Evolutionary conservation across 2,888 invertebrate species (phyloP).

Genomic region (Coenonympha arcania): DNA sequence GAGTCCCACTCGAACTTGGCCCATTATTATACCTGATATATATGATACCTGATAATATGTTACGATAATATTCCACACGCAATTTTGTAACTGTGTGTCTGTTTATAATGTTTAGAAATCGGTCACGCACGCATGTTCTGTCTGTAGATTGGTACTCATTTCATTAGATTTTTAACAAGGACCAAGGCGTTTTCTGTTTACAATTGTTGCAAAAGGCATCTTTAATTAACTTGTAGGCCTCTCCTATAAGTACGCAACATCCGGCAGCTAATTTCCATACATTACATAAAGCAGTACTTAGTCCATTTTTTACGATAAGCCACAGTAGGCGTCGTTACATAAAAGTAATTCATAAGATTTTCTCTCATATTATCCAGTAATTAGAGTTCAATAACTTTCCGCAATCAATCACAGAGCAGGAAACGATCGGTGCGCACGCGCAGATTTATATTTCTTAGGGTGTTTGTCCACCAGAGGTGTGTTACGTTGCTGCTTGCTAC

Average conservation of each 20-base stretch:
- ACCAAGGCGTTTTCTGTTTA: too few species aligned
- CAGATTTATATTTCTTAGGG: constrained; percentile 4
- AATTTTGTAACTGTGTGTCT: too few species aligned
- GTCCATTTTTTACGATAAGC: constrained; percentile 14
- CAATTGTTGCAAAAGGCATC: too few species aligned
- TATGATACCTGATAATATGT: too few species aligned
- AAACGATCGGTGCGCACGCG: constrained; percentile 25
- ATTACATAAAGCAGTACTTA: constrained; percentile 14
- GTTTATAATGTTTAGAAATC: neutral
- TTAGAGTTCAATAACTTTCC: constrained; percentile 33
- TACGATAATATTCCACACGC: too few species aligned
- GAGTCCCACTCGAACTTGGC: too few species aligned
- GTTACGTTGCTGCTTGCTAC: too few species aligned
- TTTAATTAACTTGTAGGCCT: too few species aligned
- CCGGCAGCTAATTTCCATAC: constrained; percentile 13
- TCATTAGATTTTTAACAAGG: too few species aligned
- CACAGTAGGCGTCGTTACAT: constrained; percentile 26
- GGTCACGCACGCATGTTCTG: too few species aligned
- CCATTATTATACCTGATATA: too few species aligned
- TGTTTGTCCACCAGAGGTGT: neutral
- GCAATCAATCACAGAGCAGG: constrained; percentile 29
- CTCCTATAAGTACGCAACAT: neutral
- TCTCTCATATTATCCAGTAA: constrained; percentile 32
- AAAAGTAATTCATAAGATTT: constrained; percentile 30
- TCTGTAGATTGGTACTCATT: too few species aligned